phyloP scores from a whole-genome alignment of 2,888 invertebrate species.

The Agrochola circellaris region DNA sequence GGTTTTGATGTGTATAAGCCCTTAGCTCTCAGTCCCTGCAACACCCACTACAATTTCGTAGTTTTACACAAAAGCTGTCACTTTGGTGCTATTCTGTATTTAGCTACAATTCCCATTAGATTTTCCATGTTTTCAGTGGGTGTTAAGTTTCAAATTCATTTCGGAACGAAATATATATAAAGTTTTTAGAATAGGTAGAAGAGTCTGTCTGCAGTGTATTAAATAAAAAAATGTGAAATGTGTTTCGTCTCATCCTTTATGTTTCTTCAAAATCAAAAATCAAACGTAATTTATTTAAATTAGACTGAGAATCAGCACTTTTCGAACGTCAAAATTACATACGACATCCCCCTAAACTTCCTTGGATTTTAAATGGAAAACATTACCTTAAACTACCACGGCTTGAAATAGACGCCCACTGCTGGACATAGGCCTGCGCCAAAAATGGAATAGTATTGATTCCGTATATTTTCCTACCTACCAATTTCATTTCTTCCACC shows the following conservation, averaged over 20 bases:
- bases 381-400: not conserved
- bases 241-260: not conserved
- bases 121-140: not conserved
- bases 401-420: not conserved
- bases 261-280: not conserved
- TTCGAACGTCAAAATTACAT: too few species aligned
- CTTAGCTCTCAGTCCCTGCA: not conserved
- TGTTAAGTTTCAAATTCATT: constrained; percentile 1
- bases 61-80: constrained; percentile 25
- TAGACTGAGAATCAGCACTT: too few species aligned
- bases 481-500: not conserved
- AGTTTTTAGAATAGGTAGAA: not conserved
- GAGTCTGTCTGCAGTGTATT: not conserved
- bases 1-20: not conserved
- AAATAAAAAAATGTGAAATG: not conserved
- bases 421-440: not conserved
- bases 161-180: too few species aligned
- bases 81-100: constrained; percentile 5
- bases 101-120: constrained; percentile 14
- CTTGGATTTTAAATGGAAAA: too few species aligned
- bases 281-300: too few species aligned
- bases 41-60: constrained; percentile 28
- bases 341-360: too few species aligned
- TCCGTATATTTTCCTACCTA: not conserved
- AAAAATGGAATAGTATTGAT: not conserved